phyloP scores from a whole-genome alignment of 2,888 invertebrate genomes.

The Trilocha varians region DNA sequence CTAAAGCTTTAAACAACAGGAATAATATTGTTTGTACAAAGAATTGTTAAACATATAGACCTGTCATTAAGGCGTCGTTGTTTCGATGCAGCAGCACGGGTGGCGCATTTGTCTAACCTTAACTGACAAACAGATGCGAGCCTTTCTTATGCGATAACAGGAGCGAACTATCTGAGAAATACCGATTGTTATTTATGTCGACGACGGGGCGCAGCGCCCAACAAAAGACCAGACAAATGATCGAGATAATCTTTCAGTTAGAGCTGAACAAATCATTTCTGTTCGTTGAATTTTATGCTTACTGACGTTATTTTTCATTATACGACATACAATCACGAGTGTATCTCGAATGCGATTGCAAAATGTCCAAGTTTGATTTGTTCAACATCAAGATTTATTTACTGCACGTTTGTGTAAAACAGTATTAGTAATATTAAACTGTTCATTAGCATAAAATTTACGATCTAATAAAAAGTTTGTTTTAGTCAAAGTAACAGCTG shows the following conservation, averaged over 20 bases:
- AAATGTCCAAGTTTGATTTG: background rate
- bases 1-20: no score
- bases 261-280: constrained; percentile 21
- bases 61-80: constrained; percentile 31
- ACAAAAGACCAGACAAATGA: constrained; percentile 68
- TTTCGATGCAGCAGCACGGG: constrained; percentile 48
- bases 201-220: constrained; percentile 37
- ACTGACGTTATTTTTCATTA: no score
- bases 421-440: background rate
- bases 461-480: constrained; percentile 47
- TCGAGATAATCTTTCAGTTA: constrained; percentile 52
- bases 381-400: background rate
- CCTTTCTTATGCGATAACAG: constrained; percentile 50
- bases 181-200: constrained; percentile 65
- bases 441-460: constrained; percentile 25
- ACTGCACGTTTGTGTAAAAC: background rate
- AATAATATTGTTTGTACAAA: no score
- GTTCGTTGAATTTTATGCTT: background rate
- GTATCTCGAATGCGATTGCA: no score
- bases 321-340: no score
- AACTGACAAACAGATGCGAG: constrained; percentile 66
- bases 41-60: constrained; percentile 19
- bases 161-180: constrained; percentile 54
- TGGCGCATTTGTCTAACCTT: constrained; percentile 50
- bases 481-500: constrained; percentile 41